phyloP scores from a whole-genome alignment of 2,113 vertebrate species.

The Vidua macroura region DNA sequence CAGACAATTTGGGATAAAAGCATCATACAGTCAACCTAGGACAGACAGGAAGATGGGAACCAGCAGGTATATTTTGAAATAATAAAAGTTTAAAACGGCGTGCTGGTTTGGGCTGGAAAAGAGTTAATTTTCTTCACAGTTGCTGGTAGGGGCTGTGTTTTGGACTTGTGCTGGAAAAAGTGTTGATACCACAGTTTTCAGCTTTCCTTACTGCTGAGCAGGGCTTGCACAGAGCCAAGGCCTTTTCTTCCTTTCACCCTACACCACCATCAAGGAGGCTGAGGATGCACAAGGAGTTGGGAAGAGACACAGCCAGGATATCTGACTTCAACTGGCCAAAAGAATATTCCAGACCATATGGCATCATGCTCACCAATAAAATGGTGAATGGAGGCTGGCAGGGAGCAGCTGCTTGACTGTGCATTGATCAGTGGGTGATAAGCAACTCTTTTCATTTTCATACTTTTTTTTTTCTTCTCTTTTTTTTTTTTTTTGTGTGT shows the following conservation, averaged over 20 bases:
- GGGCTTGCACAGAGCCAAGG: background rate
- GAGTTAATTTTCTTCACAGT: background rate
- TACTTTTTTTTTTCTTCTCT: background rate
- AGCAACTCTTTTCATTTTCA: background rate
- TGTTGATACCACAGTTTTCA: background rate
- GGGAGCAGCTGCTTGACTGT: background rate
- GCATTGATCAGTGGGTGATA: accelerated
- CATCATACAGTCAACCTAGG: too few relatives aligned
- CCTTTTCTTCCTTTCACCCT: background rate
- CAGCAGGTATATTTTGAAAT: background rate
- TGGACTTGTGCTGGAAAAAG: background rate
- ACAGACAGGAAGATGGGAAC: background rate
- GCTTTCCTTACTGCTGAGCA: background rate
- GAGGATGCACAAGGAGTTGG: background rate
- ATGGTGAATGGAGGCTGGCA: background rate
- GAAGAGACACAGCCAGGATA: background rate
- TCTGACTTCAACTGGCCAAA: background rate
- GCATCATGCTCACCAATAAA: background rate
- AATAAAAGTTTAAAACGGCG: background rate
- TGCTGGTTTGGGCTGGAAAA: background rate
- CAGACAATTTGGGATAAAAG: too few relatives aligned
- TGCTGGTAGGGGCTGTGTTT: background rate
- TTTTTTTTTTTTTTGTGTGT: too few relatives aligned
- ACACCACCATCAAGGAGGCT: accelerated
- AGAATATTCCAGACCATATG: too few relatives aligned